phyloP scores from a whole-genome alignment of 2,888 invertebrate species.

The Cheilosia grossa region DNA sequence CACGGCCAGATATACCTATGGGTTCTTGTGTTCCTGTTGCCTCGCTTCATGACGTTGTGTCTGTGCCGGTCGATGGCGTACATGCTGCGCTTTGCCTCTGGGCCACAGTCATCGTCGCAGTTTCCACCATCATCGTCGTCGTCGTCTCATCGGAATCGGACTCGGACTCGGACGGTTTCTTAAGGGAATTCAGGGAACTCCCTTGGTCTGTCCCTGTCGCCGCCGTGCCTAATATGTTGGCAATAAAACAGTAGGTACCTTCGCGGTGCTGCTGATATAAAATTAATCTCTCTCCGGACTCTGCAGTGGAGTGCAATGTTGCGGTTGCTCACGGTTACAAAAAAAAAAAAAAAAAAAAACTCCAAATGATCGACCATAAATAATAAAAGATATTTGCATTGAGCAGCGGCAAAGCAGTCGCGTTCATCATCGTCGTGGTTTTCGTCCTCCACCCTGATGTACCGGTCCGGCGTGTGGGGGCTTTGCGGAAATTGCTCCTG shows the following conservation, averaged over 20 bases:
- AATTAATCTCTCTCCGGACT: slow-evolving; percentile 60
- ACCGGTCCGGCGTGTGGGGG: slow-evolving; percentile 3
- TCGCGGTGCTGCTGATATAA: slow-evolving; percentile 71
- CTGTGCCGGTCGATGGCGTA: slow-evolving; percentile 63
- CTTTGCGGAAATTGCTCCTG: slow-evolving; percentile 59
- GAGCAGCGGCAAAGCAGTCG: slow-evolving; percentile 74
- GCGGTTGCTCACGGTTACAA: slow-evolving; percentile 24
- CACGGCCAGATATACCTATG: not conserved
- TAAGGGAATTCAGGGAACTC: slow-evolving; percentile 76
- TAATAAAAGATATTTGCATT: slow-evolving; percentile 77
- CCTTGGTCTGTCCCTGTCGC: slow-evolving; percentile 76
- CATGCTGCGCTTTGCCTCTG: slow-evolving; percentile 39
- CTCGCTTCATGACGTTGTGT: slow-evolving; percentile 70
- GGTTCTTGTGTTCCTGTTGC: slow-evolving; percentile 38
- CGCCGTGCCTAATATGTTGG: slow-evolving; percentile 78
- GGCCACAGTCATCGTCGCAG: slow-evolving; percentile 65
- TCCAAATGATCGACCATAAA: slow-evolving; percentile 77
- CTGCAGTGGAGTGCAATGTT: slow-evolving; percentile 32
- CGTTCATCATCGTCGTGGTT: slow-evolving; percentile 49
- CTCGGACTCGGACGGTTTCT: slow-evolving; percentile 40
- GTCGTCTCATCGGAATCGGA: slow-evolving; percentile 2
- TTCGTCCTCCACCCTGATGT: slow-evolving; percentile 26
- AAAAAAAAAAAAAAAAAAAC: slow-evolving; percentile 4
- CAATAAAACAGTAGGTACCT: slow-evolving; percentile 79
- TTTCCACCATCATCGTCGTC: slow-evolving; percentile 29